Evolutionary conservation across 2,113 vertebrate species (phyloP).

Genomic region (Oreochromis tanganicae): DNA sequence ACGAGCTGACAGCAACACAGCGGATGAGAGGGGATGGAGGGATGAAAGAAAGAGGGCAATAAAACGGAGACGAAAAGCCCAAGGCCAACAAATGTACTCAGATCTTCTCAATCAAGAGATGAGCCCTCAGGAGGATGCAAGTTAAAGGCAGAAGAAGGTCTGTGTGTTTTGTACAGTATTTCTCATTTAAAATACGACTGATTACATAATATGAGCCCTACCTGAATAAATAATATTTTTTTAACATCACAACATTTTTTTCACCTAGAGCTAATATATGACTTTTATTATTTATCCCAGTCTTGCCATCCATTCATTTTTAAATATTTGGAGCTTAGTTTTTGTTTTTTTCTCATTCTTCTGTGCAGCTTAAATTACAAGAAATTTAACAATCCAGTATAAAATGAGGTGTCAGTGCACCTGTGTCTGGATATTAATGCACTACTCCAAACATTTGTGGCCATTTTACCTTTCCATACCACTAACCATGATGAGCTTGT

Average conservation of each 20-base stretch:
- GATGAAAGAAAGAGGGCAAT: conserved; percentile 23
- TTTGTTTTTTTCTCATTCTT: background rate
- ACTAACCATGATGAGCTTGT: background rate
- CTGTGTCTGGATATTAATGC: background rate
- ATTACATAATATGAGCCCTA: background rate
- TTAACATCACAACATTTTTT: background rate
- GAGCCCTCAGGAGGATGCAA: background rate
- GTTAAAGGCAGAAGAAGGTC: background rate
- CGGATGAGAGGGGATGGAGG: conserved; percentile 12
- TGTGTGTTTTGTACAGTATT: background rate
- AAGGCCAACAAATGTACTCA: conserved; percentile 40
- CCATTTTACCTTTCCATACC: conserved; percentile 18
- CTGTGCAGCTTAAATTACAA: background rate
- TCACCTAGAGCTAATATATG: background rate
- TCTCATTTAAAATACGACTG: background rate
- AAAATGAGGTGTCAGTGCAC: background rate
- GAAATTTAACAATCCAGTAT: background rate
- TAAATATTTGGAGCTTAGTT: background rate
- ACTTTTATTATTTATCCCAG: background rate
- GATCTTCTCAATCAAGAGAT: background rate
- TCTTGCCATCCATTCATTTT: background rate
- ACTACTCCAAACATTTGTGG: background rate
- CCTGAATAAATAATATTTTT: background rate
- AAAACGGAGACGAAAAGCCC: conserved; percentile 48
- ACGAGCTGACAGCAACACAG: conserved; percentile 48